phyloP scores from a whole-genome alignment of 2,797 vertebrate genomes.

The Premnoplex brunnescens region DNA sequence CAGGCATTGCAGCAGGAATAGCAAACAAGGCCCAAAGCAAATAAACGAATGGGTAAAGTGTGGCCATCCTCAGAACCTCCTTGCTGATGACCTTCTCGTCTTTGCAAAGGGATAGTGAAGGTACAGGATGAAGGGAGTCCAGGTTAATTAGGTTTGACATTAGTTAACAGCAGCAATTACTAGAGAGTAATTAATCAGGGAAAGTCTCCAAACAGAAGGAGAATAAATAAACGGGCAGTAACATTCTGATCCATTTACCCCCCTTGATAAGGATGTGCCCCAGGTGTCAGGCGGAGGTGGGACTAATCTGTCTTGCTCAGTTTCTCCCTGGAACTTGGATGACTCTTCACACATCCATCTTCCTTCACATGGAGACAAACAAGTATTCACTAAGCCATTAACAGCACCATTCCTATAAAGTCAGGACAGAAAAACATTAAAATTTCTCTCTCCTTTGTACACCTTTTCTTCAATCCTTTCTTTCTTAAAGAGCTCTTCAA shows the following conservation, averaged over 20 bases:
- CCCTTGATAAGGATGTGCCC: conserved; percentile 74
- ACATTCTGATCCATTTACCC: conserved; percentile 72
- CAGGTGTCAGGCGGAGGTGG: conserved; percentile 79
- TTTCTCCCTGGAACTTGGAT: conserved; percentile 63
- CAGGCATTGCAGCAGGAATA: conserved; percentile 84
- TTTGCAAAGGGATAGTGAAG: conserved; percentile 58
- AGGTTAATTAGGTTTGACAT: conserved; percentile 85
- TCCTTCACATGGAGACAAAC: conserved; percentile 53
- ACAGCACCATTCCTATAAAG: conserved; percentile 3
- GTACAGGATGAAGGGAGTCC: conserved; percentile 65
- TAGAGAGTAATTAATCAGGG: conserved; percentile 84
- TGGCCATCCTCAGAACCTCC: conserved; percentile 72
- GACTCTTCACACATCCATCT: conserved; percentile 73
- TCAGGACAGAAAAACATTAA: not conserved
- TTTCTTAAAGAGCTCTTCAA: not conserved
- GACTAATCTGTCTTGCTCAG: conserved; percentile 74
- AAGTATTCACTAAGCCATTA: conserved; percentile 54
- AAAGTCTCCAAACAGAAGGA: conserved; percentile 84
- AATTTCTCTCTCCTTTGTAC: not conserved
- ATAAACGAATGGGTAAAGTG: conserved; percentile 80
- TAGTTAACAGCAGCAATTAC: conserved; percentile 82
- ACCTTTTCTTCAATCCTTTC: not conserved
- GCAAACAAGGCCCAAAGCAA: conserved; percentile 88
- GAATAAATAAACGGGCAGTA: conserved; percentile 83
- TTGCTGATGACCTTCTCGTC: conserved; percentile 71